Evolutionary conservation across 2,888 invertebrate genomes (phyloP).

Genomic region (Agrotis exclamationis): DNA sequence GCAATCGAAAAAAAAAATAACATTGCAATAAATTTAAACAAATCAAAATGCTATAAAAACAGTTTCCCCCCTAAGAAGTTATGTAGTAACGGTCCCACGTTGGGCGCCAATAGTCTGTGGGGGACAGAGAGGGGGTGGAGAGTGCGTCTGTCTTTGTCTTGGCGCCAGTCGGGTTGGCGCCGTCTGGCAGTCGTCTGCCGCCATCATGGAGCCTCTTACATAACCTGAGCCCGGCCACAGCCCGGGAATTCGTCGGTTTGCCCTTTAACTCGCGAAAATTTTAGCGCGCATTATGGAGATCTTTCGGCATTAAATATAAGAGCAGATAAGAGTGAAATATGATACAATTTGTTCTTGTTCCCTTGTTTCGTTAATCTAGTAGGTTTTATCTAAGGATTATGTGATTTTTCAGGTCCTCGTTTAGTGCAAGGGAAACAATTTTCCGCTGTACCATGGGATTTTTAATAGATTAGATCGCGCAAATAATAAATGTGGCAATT

Average conservation of each 20-base stretch:
- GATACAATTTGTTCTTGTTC: conserved; percentile 40
- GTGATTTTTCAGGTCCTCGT: conserved; percentile 13
- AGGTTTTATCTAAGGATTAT: conserved; percentile 21
- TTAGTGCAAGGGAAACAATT: neutral
- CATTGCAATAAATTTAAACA: conserved; percentile 79
- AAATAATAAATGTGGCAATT: neutral
- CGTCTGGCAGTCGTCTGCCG: conserved; percentile 84
- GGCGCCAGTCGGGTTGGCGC: conserved; percentile 92
- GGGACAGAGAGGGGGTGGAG: conserved; percentile 64
- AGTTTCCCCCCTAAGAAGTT: conserved; percentile 59
- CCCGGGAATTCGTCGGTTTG: conserved; percentile 55
- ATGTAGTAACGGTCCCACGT: conserved; percentile 68
- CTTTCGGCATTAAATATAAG: conserved; percentile 42
- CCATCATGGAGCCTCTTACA: conserved; percentile 83
- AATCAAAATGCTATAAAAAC: conserved; percentile 79
- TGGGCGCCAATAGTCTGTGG: conserved; percentile 78
- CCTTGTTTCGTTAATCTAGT: conserved; percentile 32
- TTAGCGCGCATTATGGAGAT: conserved; percentile 55
- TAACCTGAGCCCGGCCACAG: conserved; percentile 73
- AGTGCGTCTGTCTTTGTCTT: conserved; percentile 69
- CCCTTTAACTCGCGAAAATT: conserved; percentile 50
- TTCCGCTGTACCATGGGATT: neutral
- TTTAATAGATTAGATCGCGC: neutral
- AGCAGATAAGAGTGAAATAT: conserved; percentile 45
- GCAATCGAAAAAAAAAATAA: conserved; percentile 65